Evolutionary conservation across 2,113 vertebrate genomes (phyloP).

Genomic region (Cygnus buccinator): DNA sequence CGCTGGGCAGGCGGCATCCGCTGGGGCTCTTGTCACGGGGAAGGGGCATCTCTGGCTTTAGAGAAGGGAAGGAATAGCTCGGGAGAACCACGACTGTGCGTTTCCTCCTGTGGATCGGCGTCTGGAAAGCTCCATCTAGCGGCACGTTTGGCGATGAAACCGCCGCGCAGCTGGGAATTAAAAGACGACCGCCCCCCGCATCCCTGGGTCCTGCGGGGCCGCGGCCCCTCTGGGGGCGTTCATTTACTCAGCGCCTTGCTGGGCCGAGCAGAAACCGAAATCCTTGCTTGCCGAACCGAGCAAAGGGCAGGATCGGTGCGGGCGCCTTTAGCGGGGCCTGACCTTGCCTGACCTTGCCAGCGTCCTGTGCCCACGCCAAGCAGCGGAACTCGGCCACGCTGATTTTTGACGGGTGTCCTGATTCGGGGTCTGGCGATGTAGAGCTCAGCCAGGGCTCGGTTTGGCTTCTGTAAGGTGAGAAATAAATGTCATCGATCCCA

Average conservation of each 20-base stretch:
- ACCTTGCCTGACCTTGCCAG: constrained; percentile 45
- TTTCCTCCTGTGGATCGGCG: not conserved
- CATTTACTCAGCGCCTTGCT: not conserved
- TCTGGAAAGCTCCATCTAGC: constrained; percentile 66
- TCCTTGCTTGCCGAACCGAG: not conserved
- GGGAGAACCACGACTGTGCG: not conserved
- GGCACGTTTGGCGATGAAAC: not conserved
- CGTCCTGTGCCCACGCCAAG: not conserved
- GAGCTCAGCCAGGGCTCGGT: not conserved
- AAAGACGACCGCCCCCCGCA: not conserved
- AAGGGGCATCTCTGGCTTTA: not conserved
- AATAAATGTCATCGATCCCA: not conserved
- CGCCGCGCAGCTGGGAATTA: not conserved
- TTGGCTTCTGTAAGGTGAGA: not conserved
- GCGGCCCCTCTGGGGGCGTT: fast-evolving
- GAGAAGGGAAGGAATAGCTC: not conserved
- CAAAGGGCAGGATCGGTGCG: not conserved
- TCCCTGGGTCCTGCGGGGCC: not conserved
- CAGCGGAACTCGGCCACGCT: not conserved
- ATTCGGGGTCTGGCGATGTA: not conserved
- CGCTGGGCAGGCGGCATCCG: fast-evolving
- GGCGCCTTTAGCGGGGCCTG: not conserved
- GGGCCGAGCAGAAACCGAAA: not conserved
- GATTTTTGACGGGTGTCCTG: not conserved
- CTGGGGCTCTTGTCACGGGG: not conserved